A percentile compares a stretch with the other conserved stretches of the same genome.
Conservation (phyloP, 2,797 vertebrate genomes). For the Meda fulgida region DNA sequence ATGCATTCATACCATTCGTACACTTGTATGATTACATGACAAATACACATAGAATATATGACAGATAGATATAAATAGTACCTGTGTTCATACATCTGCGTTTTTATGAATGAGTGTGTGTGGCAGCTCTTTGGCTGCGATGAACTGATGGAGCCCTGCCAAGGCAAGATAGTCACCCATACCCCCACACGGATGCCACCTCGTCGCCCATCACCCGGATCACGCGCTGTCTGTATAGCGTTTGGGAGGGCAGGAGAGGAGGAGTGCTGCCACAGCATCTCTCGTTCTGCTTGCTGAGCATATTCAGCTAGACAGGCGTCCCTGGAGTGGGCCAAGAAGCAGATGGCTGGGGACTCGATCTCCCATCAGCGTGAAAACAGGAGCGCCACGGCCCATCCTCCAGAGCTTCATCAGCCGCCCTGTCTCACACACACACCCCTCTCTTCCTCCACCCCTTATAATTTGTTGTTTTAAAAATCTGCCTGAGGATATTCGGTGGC, state of each 20-base stretch:
- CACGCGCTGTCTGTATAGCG: neutral
- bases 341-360: slow-evolving; percentile 59
- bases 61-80: neutral
- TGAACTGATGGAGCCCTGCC: slow-evolving; percentile 65
- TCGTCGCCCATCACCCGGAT: neutral
- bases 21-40: neutral
- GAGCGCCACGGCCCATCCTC: slow-evolving; percentile 21
- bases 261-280: slow-evolving; percentile 38
- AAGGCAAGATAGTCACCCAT: slow-evolving; percentile 73
- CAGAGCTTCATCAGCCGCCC: slow-evolving; percentile 32
- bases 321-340: slow-evolving; percentile 54
- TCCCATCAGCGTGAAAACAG: slow-evolving; percentile 57
- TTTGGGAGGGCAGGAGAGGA: slow-evolving; percentile 33
- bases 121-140: slow-evolving; percentile 42
- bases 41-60: neutral
- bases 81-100: slow-evolving; percentile 14
- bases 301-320: slow-evolving; percentile 58
- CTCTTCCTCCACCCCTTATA: slow-evolving; percentile 22
- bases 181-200: slow-evolving; percentile 18
- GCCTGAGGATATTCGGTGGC: slow-evolving; percentile 46
- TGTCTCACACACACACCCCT: slow-evolving; percentile 10
- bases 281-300: slow-evolving; percentile 60
- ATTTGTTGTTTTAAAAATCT: slow-evolving; percentile 57
- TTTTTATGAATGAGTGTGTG: slow-evolving; percentile 47
- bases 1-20: neutral